Base-by-base conservation (phyloP, 2,888 invertebrate genomes). In the Drosophila birchii region DNA sequence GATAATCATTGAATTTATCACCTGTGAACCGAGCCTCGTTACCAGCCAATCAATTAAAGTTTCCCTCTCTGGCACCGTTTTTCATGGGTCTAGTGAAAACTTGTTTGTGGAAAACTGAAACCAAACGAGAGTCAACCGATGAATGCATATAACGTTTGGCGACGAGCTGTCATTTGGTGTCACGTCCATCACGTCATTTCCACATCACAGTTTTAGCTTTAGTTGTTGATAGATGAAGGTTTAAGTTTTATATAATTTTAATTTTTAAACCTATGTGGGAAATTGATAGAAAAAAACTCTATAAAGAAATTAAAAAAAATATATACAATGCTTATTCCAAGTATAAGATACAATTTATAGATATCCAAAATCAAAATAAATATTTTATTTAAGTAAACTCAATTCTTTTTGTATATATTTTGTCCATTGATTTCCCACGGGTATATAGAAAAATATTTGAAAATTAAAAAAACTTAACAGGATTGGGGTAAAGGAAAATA, bases 1-100 rank as follows among this genome's bases (percentile, higher is more conserved):
- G 86, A 86, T 89, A 89, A 86, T 89, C 86, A 76, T 76, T 73
- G 61, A 89, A 89, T 89, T 89, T 86, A 89, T 86, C 84, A 86
- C 86, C 89, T 83, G 81, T 80, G 80, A 89, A 85, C 58, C 45
- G 63, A 69, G 55, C 32, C 76, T 73, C 55, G 69, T 83, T 87
- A 86, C 63, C 84, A 20, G 51, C 56, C 74, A 51, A 72, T 79
- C 82, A 79, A 85, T 70, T 81, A 60, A 64, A 60, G 45, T 49
- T 49, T 54, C 43, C 49, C 38, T 18, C 18, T 36, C 20, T 6
- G 9, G 11, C 26, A 39, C 4, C 14, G 32, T 20, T 41, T 23
- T 67, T 41, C 9, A 5, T 20, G 34, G 45, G 26, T 23, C 20
- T 43, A 57, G 29, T 43, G 29, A 14, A 68, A 75, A 72, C 72